Conservation (phyloP, 2,113 vertebrate genomes). For the Ia io region DNA sequence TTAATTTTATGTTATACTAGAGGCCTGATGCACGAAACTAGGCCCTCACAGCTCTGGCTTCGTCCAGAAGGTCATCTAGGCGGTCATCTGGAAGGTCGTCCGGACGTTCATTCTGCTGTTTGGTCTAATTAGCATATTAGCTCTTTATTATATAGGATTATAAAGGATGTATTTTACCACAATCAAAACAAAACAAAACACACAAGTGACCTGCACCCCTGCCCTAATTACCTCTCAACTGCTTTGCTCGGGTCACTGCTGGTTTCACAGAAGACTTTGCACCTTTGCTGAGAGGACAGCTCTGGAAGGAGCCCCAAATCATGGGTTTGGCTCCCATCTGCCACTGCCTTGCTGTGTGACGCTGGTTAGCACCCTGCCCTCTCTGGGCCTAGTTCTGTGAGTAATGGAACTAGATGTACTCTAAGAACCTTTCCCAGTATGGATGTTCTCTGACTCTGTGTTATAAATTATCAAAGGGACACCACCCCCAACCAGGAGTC, state of each 20-base stretch:
- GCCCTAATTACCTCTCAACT: background rate
- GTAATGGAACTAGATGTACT: background rate
- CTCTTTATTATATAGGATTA: no score
- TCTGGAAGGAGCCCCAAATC: background rate
- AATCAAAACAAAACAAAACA: background rate
- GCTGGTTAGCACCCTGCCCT: background rate
- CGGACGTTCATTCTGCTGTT: no score
- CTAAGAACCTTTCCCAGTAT: background rate
- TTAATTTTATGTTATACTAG: background rate
- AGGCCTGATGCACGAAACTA: no score
- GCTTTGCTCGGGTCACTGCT: background rate
- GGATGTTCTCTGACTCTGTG: background rate
- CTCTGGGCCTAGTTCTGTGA: background rate
- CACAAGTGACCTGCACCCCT: background rate
- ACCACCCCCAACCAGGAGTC: background rate
- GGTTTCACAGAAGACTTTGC: background rate
- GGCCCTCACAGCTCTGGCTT: no score
- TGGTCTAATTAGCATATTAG: no score
- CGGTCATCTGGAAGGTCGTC: no score
- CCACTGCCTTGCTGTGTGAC: background rate
- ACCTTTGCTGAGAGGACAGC: background rate
- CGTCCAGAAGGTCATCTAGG: no score
- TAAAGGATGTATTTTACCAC: background rate
- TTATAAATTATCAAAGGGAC: background rate
- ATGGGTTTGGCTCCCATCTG: background rate